phyloP scores from a whole-genome alignment of 2,113 vertebrate genomes.

The Aegithalos caudatus region DNA sequence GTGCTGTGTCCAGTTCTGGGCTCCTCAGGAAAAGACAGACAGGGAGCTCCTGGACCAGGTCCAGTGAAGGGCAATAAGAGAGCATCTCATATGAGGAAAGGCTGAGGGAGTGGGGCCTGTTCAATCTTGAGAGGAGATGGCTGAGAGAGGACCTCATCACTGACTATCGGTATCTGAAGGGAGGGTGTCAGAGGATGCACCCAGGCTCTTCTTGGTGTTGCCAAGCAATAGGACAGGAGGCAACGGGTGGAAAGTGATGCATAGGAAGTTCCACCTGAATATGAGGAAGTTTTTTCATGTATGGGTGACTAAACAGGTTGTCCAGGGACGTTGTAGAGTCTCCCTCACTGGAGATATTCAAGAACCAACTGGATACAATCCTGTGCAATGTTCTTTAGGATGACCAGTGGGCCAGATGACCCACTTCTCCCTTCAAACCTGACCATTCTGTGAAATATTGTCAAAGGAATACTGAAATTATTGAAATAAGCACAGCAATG shows the following conservation, averaged over 20 bases:
- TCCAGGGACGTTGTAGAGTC: not conserved
- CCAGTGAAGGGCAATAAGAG: not conserved
- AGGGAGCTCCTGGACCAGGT: rapidly evolving
- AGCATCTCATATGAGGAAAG: not conserved
- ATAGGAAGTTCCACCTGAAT: not conserved
- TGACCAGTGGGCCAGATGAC: not conserved
- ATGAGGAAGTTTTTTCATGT: not conserved
- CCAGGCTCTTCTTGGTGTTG: not conserved
- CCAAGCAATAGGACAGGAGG: not conserved
- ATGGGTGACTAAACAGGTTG: not conserved
- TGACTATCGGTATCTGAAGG: not conserved
- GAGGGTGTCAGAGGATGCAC: not conserved
- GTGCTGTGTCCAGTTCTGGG: not conserved
- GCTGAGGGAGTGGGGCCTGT: not conserved
- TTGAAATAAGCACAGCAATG: not conserved
- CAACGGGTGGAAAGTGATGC: not conserved
- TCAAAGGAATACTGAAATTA: not conserved
- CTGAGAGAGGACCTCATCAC: not conserved
- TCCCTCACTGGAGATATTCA: not conserved
- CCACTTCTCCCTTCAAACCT: not conserved
- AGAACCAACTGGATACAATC: not conserved
- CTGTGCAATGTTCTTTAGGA: not conserved
- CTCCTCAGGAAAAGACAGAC: not conserved
- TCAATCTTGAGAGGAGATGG: not conserved
- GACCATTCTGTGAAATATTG: not conserved